Percentiles rank a stretch among this genome's conserved stretches.
phyloP scores from a whole-genome alignment of 2,113 vertebrate species.

The Dermatemys mawii region DNA sequence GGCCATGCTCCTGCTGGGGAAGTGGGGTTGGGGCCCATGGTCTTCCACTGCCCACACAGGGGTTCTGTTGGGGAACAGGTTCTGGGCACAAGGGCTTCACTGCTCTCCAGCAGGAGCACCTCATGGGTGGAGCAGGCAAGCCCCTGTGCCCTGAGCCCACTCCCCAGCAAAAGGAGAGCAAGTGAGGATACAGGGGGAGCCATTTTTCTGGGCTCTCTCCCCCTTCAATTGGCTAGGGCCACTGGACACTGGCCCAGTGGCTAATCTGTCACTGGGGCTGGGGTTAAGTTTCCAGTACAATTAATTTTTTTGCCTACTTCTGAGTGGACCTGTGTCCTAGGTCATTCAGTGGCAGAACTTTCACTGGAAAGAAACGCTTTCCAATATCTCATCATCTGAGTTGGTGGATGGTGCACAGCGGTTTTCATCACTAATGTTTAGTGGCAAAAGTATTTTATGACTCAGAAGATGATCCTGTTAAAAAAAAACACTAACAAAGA shows the following conservation, averaged over 20 bases:
- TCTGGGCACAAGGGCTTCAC: too few species aligned
- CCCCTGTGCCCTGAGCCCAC: too few species aligned
- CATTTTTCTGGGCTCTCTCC: too few species aligned
- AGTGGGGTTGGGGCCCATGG: too few species aligned
- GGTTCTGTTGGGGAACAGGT: too few species aligned
- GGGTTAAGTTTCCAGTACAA: not conserved
- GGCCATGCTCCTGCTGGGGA: too few species aligned
- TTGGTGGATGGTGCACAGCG: not conserved
- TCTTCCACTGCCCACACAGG: too few species aligned
- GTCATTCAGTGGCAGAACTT: not conserved
- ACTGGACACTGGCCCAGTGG: too few species aligned
- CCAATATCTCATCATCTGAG: fast-evolving
- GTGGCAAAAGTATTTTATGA: not conserved
- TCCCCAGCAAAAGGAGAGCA: too few species aligned
- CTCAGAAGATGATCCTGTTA: not conserved
- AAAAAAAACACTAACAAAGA: not conserved
- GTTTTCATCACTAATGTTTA: not conserved
- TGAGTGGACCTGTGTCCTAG: not conserved
- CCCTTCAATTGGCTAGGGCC: not conserved
- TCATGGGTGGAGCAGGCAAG: too few species aligned
- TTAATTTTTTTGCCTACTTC: not conserved
- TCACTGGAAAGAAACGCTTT: not conserved
- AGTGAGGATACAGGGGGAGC: too few species aligned
- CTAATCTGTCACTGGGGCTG: not conserved
- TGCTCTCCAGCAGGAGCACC: too few species aligned